These are phyloP conservation scores for Montipora cactus DNA, from an alignment of 64 coral and sea anemone species.

Conservation along the genomic window DNA sequence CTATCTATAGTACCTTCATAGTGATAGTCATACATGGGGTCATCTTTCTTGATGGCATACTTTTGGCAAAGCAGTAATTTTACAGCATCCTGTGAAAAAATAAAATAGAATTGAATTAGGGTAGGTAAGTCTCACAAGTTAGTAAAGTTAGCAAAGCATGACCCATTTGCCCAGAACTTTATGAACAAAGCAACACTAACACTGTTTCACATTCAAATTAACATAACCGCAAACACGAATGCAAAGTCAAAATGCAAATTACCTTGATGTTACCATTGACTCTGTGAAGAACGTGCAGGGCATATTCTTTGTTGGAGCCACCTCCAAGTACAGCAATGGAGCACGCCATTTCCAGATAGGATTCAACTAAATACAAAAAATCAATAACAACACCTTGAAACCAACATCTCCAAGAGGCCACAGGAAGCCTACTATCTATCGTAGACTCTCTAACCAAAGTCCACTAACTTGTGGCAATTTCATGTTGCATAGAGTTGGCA, in stretches of 20 bases:
- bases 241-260: not conserved
- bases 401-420: too few relatives aligned
- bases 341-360: conserved; percentile 92
- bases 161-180: too few relatives aligned
- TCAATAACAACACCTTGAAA: not conserved
- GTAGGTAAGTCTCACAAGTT: too few relatives aligned
- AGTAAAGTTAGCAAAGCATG: too few relatives aligned
- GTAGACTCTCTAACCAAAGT: not conserved
- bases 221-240: too few relatives aligned
- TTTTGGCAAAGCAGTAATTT: conserved; percentile 77
- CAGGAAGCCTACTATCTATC: too few relatives aligned
- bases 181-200: too few relatives aligned
- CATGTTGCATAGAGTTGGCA: too few relatives aligned
- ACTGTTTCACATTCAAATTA: too few relatives aligned
- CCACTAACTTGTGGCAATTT: not conserved
- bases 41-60: conserved; percentile 36
- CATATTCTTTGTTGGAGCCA: conserved; percentile 99
- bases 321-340: conserved; percentile 93
- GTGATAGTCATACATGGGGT: conserved; percentile 82
- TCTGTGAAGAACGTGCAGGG: conserved; percentile 83
- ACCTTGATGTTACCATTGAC: conserved; percentile 95
- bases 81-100: conserved; percentile 76
- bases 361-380: conserved; percentile 71
- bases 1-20: conserved; percentile 80
- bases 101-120: not conserved